These are phyloP conservation scores for Macroteleia sp. DNA, from an alignment of 2,888 invertebrate genomes.

Conservation along the genomic window DNA sequence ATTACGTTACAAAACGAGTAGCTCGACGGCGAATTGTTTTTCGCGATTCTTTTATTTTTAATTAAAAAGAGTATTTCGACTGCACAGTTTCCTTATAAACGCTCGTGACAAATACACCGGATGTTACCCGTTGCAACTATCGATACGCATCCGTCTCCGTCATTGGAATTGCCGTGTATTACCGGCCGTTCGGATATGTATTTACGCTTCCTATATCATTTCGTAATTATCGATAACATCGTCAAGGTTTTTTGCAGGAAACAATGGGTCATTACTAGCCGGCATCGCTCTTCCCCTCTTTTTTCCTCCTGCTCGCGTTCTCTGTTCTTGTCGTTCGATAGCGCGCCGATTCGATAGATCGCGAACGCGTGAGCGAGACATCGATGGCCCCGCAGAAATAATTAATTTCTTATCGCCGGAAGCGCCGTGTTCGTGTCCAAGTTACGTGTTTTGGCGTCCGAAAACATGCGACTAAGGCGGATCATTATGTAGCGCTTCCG, in stretches of 20 bases:
- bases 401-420: constrained; percentile 59
- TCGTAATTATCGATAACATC: constrained; percentile 84
- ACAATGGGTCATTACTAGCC: constrained; percentile 82
- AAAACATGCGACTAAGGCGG: constrained; percentile 41
- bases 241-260: constrained; percentile 83
- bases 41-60: constrained; percentile 19
- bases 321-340: constrained; percentile 53
- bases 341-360: constrained; percentile 58
- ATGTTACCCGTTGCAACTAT: constrained; percentile 77
- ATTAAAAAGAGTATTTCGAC: constrained; percentile 45
- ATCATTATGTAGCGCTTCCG: constrained; percentile 46
- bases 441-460: constrained; percentile 37
- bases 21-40: neutral
- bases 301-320: constrained; percentile 34
- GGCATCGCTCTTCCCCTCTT: constrained; percentile 52
- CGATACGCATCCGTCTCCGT: constrained; percentile 77
- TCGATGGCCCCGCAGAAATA: constrained; percentile 44
- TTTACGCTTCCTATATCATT: constrained; percentile 83
- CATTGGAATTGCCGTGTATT: constrained; percentile 75
- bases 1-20: constrained; percentile 1
- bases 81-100: constrained; percentile 49
- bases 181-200: constrained; percentile 77
- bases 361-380: constrained; percentile 30
- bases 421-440: constrained; percentile 39
- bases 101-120: constrained; percentile 78